Conservation (phyloP, 2,113 vertebrate genomes). For the Corydoras sp. region DNA sequence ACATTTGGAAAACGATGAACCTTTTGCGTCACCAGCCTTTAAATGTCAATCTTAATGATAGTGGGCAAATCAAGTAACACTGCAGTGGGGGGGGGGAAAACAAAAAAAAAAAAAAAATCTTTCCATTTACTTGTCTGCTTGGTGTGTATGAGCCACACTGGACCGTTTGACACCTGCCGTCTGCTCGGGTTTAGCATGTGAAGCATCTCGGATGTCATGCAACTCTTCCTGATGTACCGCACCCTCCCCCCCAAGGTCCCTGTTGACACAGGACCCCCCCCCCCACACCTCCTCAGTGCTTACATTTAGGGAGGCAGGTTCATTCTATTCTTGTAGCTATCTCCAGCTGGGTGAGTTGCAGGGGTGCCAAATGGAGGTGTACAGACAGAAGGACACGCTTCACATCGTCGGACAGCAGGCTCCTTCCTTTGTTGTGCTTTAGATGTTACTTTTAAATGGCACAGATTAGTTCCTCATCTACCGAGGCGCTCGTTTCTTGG, state of each 20-base stretch:
- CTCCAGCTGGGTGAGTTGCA: slow-evolving; percentile 50
- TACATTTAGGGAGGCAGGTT: slow-evolving; percentile 65
- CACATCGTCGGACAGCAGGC: not conserved
- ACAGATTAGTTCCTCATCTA: no score
- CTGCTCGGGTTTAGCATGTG: slow-evolving; percentile 55
- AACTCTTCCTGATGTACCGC: slow-evolving; percentile 50
- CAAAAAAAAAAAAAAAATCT: slow-evolving; percentile 9
- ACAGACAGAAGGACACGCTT: slow-evolving; percentile 20
- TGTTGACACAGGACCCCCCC: not conserved
- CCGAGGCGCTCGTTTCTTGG: no score
- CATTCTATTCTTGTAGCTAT: slow-evolving; percentile 56
- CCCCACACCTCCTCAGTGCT: slow-evolving; percentile 28
- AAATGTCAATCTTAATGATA: not conserved
- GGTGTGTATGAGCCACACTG: slow-evolving; percentile 10
- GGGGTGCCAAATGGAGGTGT: slow-evolving; percentile 43
- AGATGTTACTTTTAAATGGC: no score
- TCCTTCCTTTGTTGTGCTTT: slow-evolving; percentile 15
- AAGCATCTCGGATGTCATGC: slow-evolving; percentile 67
- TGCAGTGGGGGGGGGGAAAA: not conserved
- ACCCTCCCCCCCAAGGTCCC: slow-evolving; percentile 44
- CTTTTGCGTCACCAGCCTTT: not conserved
- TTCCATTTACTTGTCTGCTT: slow-evolving; percentile 26
- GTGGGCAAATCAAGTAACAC: not conserved
- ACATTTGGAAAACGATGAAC: no score
- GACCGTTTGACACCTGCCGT: slow-evolving; percentile 63